Percentiles rank a stretch among this genome's conserved stretches.
Conservation (phyloP, 1,140 invertebrate genomes). For the Phymorhynchus buccinoides region DNA sequence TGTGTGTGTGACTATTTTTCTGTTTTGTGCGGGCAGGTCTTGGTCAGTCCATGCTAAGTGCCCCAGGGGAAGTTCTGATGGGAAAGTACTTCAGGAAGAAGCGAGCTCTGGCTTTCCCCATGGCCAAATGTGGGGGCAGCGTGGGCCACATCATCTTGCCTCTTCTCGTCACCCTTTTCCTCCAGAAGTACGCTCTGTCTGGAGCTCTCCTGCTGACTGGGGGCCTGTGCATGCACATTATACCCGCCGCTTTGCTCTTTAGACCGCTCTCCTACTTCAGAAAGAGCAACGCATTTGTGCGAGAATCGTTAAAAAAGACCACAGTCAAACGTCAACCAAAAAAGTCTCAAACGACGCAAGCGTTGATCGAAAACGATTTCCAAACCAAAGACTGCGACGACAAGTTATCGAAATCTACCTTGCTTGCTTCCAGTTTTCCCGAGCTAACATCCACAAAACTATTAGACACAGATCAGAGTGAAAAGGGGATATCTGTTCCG, state of each 20-base stretch:
- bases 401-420: neutral
- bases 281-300: neutral
- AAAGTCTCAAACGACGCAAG: neutral
- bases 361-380: neutral
- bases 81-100: constrained; percentile 38
- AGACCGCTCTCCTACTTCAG: constrained; percentile 21
- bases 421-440: too few relatives aligned
- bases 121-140: constrained; percentile 37
- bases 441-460: too few relatives aligned
- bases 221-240: constrained; percentile 37
- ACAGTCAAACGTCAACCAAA: neutral
- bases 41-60: neutral
- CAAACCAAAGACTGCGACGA: neutral
- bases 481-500: too few relatives aligned
- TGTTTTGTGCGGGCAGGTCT: neutral
- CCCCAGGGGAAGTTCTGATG: constrained; percentile 23
- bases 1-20: neutral
- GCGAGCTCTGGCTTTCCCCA: constrained; percentile 35
- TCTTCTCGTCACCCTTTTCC: constrained; percentile 28
- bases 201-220: constrained; percentile 38
- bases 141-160: constrained; percentile 35
- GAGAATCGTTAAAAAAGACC: neutral
- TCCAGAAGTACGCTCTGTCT: constrained; percentile 32
- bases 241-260: constrained; percentile 32
- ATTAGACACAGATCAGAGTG: too few relatives aligned